These are phyloP conservation scores for Ammospiza caudacuta DNA, from an alignment of 2,113 vertebrate species.

Conservation along the genomic window DNA sequence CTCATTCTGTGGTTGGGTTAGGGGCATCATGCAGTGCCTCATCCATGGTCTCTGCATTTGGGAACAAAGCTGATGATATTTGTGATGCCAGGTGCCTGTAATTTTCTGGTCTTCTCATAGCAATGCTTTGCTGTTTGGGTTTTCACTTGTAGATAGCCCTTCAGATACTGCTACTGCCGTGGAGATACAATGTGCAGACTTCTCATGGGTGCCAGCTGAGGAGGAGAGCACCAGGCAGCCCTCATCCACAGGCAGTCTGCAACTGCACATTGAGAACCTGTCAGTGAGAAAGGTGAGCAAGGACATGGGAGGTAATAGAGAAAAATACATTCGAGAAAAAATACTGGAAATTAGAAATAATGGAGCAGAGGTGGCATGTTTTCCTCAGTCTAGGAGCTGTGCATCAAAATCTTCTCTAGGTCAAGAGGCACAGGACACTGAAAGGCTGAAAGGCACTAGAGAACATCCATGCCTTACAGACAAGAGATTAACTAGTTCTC, in stretches of 20 bases:
- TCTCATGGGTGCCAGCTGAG: slow-evolving; percentile 81
- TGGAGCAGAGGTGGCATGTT: not conserved
- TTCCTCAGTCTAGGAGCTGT: not conserved
- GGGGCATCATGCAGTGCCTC: not conserved
- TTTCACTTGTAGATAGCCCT: slow-evolving; percentile 61
- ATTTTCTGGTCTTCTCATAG: not conserved
- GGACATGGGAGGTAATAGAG: not conserved
- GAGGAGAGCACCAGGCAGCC: not conserved
- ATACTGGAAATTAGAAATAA: not conserved
- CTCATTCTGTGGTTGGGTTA: not conserved
- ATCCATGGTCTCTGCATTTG: not conserved
- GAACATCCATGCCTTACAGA: not conserved
- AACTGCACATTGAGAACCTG: slow-evolving; percentile 80
- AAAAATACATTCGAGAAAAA: not conserved
- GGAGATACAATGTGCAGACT: slow-evolving; percentile 80
- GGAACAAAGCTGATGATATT: not conserved
- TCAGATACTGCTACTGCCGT: slow-evolving; percentile 57
- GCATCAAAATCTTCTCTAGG: not conserved
- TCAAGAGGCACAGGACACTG: not conserved
- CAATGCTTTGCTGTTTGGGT: not conserved
- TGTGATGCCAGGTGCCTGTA: not conserved
- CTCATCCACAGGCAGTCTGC: slow-evolving; percentile 56
- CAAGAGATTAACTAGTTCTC: not conserved
- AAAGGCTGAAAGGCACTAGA: not conserved
- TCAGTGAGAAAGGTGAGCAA: slow-evolving; percentile 81